phyloP scores from a whole-genome alignment of 2,113 vertebrate genomes.

The Rhinogobius similis region DNA sequence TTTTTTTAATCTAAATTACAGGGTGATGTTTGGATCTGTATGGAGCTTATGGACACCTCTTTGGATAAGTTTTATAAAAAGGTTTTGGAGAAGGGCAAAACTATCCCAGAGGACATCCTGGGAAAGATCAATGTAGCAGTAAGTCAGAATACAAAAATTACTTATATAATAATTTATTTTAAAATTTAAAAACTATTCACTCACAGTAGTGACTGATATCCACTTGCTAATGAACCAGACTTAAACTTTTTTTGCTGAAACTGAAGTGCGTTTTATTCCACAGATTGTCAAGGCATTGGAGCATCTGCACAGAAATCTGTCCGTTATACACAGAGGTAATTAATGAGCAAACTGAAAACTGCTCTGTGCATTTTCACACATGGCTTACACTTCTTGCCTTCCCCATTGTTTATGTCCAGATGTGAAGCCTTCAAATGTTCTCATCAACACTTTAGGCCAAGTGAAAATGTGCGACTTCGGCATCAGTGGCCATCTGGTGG shows the following conservation, averaged over 20 bases:
- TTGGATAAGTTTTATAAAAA: constrained; percentile 99
- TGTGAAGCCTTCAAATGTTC: constrained; percentile 98
- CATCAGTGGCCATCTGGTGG: constrained; percentile 97
- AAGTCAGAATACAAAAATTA: constrained; percentile 26
- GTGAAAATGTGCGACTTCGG: constrained; percentile 99
- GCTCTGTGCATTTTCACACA: not conserved
- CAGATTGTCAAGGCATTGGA: constrained; percentile 98
- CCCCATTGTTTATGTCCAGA: constrained; percentile 75
- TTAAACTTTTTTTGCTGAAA: constrained; percentile 11
- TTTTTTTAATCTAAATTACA: constrained; percentile 52
- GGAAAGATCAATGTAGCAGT: constrained; percentile 98
- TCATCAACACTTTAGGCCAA: constrained; percentile 95
- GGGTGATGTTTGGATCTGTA: constrained; percentile 99
- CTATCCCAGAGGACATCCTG: constrained; percentile 95
- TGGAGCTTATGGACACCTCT: constrained; percentile 99
- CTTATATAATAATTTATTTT: not conserved
- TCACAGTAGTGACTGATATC: not conserved
- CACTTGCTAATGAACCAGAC: not conserved
- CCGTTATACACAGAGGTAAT: constrained; percentile 98
- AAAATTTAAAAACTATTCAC: not conserved
- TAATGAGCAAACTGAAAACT: not conserved
- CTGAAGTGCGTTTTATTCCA: constrained; percentile 27
- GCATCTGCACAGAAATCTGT: constrained; percentile 96
- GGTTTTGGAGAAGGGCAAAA: constrained; percentile 92
- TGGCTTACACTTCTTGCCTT: constrained; percentile 5